Evolutionary conservation across 2,888 invertebrate species (phyloP), one percentile per base, ranked within the genome.

Genomic region (Ectemnius lituratus): DNA sequence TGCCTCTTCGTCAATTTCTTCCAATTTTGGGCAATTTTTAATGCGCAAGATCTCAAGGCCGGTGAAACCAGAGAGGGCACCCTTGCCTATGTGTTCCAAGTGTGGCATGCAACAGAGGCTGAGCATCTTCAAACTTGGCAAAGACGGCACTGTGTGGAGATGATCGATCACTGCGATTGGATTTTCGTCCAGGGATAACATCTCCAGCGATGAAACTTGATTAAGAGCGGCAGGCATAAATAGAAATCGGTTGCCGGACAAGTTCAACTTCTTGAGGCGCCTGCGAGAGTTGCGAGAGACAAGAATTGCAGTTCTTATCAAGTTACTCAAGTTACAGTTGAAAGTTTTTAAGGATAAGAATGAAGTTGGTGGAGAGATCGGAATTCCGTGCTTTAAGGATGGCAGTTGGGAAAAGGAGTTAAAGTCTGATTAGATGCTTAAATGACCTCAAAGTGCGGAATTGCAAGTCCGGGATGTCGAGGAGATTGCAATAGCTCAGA

Each of bases 181-280:
- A 88, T 96, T 96, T 76, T 94, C 94, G 84, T 95, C 94, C 23
- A 97, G 88, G 67, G 93, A 93, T 11, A 97, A 89, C 62, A 90
- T 92, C 67, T 94, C 89, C 64, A 97, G 89, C 77, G 92, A 92
- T 68, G 92, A 92, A 0, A 94, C 93, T 70, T 94, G 93, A 0
- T 91, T 92, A 20, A 97, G 85, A 45, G 94, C 94, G 6, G 91
- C 89, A 0, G 96, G 96, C 0, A 95, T 89, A 0, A 90, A 88
- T 0, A 88, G 88, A 16, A 96, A 93, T 28, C 92, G 86, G 89
- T 96, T 96, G 78, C 94, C 94, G 28, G 94, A 94, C 61, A 96
- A 88, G 87, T 96, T 94, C 78, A 97, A 88, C 1, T 91, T 92
- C 76, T 93, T 93, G 67, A 97, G 88, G 78, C 93, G 92, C 1